A percentile compares a stretch with the other conserved stretches of the same genome.
Evolutionary conservation across 2,888 invertebrate species (phyloP).

Genomic region (Drosophila infuscata): DNA sequence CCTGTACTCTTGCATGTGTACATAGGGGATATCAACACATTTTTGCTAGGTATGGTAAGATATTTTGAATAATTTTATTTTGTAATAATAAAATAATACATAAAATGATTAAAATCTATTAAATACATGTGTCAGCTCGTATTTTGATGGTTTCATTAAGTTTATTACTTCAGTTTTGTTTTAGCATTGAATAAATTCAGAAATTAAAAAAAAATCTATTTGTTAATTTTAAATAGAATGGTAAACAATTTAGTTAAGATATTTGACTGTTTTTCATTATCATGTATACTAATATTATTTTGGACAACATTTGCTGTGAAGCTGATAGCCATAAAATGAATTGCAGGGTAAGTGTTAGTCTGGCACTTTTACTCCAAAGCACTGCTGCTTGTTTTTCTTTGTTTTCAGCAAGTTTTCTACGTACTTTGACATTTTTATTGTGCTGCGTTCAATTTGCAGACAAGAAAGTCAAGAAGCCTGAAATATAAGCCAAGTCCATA

Average conservation of each 20-base stretch:
- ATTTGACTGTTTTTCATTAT: background rate
- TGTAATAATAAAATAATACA: no score
- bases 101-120: background rate
- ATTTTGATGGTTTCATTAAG: background rate
- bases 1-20: conserved; percentile 1
- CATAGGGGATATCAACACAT: background rate
- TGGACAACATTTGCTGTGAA: background rate
- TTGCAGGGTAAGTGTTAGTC: conserved; percentile 1
- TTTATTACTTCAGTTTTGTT: background rate
- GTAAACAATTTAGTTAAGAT: background rate
- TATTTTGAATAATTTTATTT: background rate
- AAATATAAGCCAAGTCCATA: conserved; percentile 51
- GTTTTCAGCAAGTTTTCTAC: conserved; percentile 14
- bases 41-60: background rate
- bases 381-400: background rate
- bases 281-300: background rate
- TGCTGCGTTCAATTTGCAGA: conserved; percentile 48
- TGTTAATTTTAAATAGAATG: background rate
- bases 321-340: background rate
- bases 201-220: background rate
- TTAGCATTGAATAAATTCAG: background rate
- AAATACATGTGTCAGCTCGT: background rate
- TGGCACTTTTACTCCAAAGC: accelerated
- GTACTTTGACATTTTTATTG: conserved; percentile 65
- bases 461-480: conserved; percentile 61